Evolutionary conservation across 2,797 vertebrate species (phyloP), one percentile per base, ranked within the genome.

Genomic region (Cottoperca gobio): DNA sequence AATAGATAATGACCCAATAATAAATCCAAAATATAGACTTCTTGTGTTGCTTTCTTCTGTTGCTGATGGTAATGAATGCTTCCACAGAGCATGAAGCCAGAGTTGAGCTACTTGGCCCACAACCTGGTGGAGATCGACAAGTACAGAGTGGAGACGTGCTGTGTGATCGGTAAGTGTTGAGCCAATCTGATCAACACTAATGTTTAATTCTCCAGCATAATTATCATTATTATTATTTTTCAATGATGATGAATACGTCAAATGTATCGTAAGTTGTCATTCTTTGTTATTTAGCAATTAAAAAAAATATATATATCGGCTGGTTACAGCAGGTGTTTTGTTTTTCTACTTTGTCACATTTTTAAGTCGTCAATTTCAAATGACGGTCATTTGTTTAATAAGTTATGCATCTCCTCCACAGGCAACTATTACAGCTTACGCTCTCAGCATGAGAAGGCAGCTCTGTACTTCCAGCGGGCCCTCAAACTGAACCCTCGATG

Each of bases 51-150:
- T n/a, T n/a, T n/a, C n/a, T n/a, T 48, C 9, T 46, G 10, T 48
- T 28, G 11, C 17, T 72, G 69, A 73, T 71, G 58, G 6, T 67
- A 61, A 16, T 58, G 5, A 49, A 4, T 76, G 13, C 7, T 64
- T 84, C 35, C 42, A 53, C 92, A 99, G 98, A 97, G 96, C 89
- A 98, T 99, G 96, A 99, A 99, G 86, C 97, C 98, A 40, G 98
- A 99, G 85, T 91, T 99, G 86, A 99, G 98, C 89, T 99, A 98
- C 86, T 91, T 99, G 87, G 98, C 98, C 33, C 98, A 99, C 90
- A 99, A 98, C 86, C 95, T 99, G 72, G 99, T 98, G 90, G 98
- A 99, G 87, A 99, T 99, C 58, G 98, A 99, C 94, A 99, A 99
- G 90, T 99, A 99, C 78, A 94, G 98, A 88, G 98, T 99, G 86